A percentile compares a stretch with the other conserved stretches of the same genome.
Evolutionary conservation across 2,797 vertebrate genomes (phyloP).

Genomic region (Sandelia bainsii): DNA sequence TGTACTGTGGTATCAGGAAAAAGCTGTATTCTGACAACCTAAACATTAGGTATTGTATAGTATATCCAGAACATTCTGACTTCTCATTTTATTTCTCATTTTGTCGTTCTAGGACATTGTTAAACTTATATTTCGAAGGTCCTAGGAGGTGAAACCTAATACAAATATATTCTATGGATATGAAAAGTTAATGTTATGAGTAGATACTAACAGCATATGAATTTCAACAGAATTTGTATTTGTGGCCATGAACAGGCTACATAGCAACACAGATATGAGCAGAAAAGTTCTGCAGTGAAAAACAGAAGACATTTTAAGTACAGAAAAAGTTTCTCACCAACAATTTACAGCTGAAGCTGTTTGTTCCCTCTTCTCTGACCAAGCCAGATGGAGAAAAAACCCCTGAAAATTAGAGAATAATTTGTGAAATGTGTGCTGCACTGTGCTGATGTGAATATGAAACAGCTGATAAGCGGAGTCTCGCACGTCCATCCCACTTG

Average conservation of each 20-base stretch:
- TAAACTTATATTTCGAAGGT: no score
- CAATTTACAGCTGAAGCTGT: not conserved
- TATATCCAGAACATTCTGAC: no score
- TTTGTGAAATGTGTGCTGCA: conserved; percentile 3
- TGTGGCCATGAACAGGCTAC: not conserved
- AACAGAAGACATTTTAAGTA: no score
- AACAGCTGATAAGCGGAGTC: conserved; percentile 42
- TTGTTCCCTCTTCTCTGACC: not conserved
- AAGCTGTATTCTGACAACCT: not conserved
- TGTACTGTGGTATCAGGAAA: not conserved
- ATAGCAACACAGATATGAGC: not conserved
- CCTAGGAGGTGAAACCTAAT: no score
- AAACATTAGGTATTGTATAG: no score
- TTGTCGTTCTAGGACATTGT: no score
- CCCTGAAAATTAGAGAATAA: conserved; percentile 28
- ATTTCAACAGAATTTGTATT: not conserved
- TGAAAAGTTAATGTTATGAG: not conserved
- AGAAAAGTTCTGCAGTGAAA: not conserved
- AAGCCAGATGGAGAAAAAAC: not conserved
- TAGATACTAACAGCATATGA: no score
- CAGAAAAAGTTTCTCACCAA: not conserved
- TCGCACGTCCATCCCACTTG: conserved; percentile 10
- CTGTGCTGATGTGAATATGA: conserved; percentile 48
- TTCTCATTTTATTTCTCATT: no score
- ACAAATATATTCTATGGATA: not conserved